phyloP scores from a whole-genome alignment of 2,797 vertebrate species.

The Tolypeutes matacus region DNA sequence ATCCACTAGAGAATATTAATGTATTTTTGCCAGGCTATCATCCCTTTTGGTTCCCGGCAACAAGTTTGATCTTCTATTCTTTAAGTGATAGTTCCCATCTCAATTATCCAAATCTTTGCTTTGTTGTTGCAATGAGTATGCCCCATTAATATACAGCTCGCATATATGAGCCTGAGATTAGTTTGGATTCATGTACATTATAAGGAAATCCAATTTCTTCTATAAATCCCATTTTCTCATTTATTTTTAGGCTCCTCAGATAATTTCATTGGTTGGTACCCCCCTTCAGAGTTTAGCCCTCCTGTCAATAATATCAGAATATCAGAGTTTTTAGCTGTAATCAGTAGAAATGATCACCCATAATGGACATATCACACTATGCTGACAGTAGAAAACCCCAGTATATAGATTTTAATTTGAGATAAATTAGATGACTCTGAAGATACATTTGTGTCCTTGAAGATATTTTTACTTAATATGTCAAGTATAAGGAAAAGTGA shows the following conservation, averaged over 20 bases:
- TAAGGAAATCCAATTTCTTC: not conserved
- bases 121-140: not conserved
- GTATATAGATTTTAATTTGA: not conserved
- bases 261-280: not conserved
- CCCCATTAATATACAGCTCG: not conserved
- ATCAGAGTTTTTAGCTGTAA: not conserved
- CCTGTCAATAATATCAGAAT: too few relatives aligned
- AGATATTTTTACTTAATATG: not conserved
- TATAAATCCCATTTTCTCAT: not conserved
- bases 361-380: too few relatives aligned
- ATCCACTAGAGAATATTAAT: not conserved
- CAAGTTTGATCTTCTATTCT: not conserved
- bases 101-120: not conserved
- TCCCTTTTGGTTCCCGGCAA: not conserved
- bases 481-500: not conserved
- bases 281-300: too few relatives aligned
- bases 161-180: not conserved
- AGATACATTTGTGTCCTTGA: not conserved
- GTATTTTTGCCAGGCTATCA: not conserved
- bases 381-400: not conserved
- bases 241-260: not conserved
- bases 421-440: not conserved
- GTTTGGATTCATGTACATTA: too few relatives aligned
- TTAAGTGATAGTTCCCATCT: not conserved
- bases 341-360: not conserved